Percentiles rank a stretch among this genome's conserved stretches.
Conservation (phyloP, 2,113 vertebrate species). For the Ceyx cyanopectus region DNA sequence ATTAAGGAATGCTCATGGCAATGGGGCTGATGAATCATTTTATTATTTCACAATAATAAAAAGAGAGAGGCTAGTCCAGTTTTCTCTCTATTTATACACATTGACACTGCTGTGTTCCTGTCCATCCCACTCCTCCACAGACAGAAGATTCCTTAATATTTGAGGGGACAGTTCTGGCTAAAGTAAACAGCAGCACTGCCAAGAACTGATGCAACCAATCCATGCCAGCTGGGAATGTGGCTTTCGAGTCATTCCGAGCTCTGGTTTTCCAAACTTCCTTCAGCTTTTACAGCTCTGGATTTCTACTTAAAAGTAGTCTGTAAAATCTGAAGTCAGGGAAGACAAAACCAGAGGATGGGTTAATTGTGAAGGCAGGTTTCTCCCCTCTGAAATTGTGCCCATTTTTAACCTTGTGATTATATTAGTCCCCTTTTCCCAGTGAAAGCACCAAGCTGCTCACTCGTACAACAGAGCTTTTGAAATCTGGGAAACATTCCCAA, state of each 20-base stretch:
- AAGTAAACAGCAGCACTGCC: not conserved
- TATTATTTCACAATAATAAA: not conserved
- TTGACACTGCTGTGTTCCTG: not conserved
- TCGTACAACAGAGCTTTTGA: not conserved
- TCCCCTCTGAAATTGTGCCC: not conserved
- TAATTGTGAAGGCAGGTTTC: not conserved
- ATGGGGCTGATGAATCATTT: not conserved
- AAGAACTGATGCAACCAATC: not conserved
- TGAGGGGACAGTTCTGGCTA: not conserved
- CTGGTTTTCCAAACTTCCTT: not conserved
- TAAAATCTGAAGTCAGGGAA: not conserved
- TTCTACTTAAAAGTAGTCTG: not conserved
- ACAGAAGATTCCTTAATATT: not conserved
- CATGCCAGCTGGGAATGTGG: conserved; percentile 10
- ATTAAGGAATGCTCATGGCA: not conserved
- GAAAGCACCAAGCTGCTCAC: not conserved
- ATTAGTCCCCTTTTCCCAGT: not conserved
- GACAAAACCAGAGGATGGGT: not conserved
- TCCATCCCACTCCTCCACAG: not conserved
- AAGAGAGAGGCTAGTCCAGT: not conserved
- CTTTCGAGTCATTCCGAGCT: not conserved
- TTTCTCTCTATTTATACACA: not conserved
- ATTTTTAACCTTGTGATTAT: not conserved
- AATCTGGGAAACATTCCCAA: not conserved
- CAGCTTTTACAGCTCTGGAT: not conserved